A percentile compares a stretch with the other conserved stretches of the same genome.
Conservation (phyloP, 2,113 vertebrate genomes). For the Nesoenas mayeri region DNA sequence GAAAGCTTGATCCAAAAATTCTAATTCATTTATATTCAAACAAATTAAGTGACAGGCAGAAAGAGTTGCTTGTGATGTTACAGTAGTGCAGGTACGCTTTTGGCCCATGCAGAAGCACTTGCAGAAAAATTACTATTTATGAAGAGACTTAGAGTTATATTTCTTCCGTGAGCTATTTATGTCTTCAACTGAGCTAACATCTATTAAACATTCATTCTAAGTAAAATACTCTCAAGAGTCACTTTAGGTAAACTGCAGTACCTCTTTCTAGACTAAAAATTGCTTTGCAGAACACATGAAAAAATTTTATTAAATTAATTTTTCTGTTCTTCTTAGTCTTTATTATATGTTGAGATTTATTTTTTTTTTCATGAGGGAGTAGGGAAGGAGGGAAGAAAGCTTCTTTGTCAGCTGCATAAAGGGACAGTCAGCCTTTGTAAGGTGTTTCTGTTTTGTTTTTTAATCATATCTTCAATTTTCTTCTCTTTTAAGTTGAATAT, state of each 20-base stretch:
- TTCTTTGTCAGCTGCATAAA: conserved; percentile 33
- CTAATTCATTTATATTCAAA: not conserved
- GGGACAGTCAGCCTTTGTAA: not conserved
- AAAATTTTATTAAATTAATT: conserved; percentile 14
- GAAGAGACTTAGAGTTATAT: conserved; percentile 11
- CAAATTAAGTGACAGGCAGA: not conserved
- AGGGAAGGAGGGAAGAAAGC: not conserved
- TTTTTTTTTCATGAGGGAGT: not conserved
- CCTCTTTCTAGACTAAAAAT: conserved; percentile 20
- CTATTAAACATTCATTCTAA: conserved; percentile 49
- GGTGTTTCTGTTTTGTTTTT: not conserved
- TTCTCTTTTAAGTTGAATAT: not conserved
- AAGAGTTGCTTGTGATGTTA: not conserved
- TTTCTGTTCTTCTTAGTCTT: not conserved
- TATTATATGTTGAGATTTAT: not conserved
- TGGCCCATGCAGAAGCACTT: not conserved
- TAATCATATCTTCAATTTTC: conserved; percentile 8
- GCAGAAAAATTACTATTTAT: not conserved
- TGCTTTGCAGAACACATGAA: not conserved
- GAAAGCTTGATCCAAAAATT: not conserved
- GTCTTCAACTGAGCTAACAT: conserved; percentile 3
- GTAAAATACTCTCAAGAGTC: conserved; percentile 35
- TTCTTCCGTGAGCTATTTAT: conserved; percentile 26
- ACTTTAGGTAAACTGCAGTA: conserved; percentile 29
- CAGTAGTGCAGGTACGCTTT: not conserved